A percentile compares a stretch with the other conserved stretches of the same genome.
phyloP scores from a whole-genome alignment of 1,140 invertebrate genomes.

The Melanaphis sacchari region DNA sequence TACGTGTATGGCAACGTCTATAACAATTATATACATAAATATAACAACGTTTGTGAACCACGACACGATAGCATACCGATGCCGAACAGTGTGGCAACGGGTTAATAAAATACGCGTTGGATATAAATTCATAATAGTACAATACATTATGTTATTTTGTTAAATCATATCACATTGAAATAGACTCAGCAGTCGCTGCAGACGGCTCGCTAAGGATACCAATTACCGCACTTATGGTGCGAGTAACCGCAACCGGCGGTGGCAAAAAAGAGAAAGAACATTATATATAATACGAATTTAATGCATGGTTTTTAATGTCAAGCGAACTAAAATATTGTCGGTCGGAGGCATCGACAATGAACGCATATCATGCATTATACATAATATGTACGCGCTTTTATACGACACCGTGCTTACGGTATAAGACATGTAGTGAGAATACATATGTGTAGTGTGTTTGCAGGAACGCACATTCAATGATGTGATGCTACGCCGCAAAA shows the following conservation, averaged over 20 bases:
- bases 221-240: background rate
- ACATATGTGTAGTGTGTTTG: background rate
- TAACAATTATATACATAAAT: background rate
- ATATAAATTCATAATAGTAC: background rate
- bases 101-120: background rate
- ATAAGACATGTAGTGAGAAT: background rate
- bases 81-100: background rate
- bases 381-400: background rate
- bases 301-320: slow-evolving; percentile 10
- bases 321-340: background rate
- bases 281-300: background rate
- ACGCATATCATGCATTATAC: slow-evolving; percentile 15
- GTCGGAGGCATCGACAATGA: background rate
- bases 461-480: background rate
- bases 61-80: background rate
- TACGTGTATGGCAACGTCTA: background rate
- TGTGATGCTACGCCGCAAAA: background rate
- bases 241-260: background rate
- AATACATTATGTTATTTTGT: background rate
- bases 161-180: background rate
- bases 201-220: background rate
- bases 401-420: background rate
- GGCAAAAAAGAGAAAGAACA: background rate
- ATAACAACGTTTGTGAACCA: background rate
- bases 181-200: background rate